Evolutionary conservation across 2,797 vertebrate species (phyloP), one percentile per base, ranked within the genome.

Genomic region (Betta splendens): DNA sequence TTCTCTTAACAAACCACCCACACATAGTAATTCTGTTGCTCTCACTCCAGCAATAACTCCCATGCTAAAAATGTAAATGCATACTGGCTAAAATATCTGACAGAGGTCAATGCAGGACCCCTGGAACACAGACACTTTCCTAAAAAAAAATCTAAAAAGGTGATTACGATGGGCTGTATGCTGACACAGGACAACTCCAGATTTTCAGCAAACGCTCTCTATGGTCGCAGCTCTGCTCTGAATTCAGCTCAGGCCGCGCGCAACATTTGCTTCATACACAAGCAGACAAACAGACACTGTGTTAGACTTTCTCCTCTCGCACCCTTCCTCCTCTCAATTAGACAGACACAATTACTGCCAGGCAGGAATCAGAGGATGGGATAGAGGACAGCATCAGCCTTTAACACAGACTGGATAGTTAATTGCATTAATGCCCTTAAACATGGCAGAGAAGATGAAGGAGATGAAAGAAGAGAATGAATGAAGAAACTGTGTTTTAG

Each of bases 311-410:
- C 15, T 20, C 37, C 20, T 39, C 49, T 43, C 50, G 25, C 36
- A 12, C 46, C 73, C 81, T 83, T 85, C 51, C 29, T 44, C 81
- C 80, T 76, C 73, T 80, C 73, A 85, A 87, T 87, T 87, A 88
- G 66, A 81, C 40, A 49, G 47, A 72, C 61, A 81, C 86, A 84
- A 88, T 88, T 84, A 84, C 81, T 74, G 77, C 39, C 58, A 83
- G 79, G 72, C 74, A 80, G 53, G 40, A 80, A 69, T 44, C 53
- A 82, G 58, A 69, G 69, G 70, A 69, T 3, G 22, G 72, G 83
- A 81, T 57, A 64, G 53, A 78, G 85, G 77, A 53, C 69, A 69
- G 67, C 63, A 72, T 72, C 48, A 52, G 33, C 70, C 64, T 80
- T 73, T 56, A 64, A 67, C 59, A 50, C 16, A 25, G 46, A 52